These are phyloP conservation scores for Mallotus villosus DNA, from an alignment of 2,797 vertebrate genomes.

Conservation along the genomic window DNA sequence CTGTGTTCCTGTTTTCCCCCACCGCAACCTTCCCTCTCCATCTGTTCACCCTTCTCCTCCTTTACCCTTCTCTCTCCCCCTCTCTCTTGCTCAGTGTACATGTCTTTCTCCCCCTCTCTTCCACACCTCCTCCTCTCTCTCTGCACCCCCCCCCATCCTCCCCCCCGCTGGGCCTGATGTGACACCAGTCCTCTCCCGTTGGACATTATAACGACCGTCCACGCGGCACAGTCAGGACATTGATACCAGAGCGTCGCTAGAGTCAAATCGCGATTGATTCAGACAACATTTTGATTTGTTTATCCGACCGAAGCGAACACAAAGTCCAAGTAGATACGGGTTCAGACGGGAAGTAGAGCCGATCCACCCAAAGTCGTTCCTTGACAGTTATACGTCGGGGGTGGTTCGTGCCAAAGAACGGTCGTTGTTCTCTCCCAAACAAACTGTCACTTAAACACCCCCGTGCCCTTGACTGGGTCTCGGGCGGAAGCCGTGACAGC, in stretches of 20 bases:
- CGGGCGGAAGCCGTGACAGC: too few species aligned
- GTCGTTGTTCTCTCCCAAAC: not conserved
- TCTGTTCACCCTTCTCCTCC: too few species aligned
- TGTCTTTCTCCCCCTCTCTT: too few species aligned
- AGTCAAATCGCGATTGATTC: not conserved
- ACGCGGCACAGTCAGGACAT: not conserved
- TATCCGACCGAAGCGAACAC: not conserved
- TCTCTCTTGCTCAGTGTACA: too few species aligned
- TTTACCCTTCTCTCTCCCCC: too few species aligned
- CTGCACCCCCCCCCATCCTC: too few species aligned
- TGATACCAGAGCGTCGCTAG: not conserved
- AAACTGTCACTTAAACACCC: too few species aligned
- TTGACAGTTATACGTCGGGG: not conserved
- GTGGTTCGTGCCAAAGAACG: not conserved
- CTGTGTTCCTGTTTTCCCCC: constrained; percentile 8
- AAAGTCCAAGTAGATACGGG: too few species aligned
- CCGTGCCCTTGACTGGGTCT: too few species aligned
- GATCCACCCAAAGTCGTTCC: not conserved
- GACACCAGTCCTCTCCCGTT: not conserved
- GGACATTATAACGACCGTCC: not conserved
- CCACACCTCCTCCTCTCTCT: too few species aligned
- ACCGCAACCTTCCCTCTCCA: not conserved
- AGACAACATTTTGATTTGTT: not conserved
- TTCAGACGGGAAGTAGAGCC: too few species aligned
- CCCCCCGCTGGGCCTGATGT: too few species aligned